These are phyloP conservation scores for Rhopalosiphum nymphaeae DNA, from an alignment of 2,888 invertebrate genomes.

Conservation along the genomic window DNA sequence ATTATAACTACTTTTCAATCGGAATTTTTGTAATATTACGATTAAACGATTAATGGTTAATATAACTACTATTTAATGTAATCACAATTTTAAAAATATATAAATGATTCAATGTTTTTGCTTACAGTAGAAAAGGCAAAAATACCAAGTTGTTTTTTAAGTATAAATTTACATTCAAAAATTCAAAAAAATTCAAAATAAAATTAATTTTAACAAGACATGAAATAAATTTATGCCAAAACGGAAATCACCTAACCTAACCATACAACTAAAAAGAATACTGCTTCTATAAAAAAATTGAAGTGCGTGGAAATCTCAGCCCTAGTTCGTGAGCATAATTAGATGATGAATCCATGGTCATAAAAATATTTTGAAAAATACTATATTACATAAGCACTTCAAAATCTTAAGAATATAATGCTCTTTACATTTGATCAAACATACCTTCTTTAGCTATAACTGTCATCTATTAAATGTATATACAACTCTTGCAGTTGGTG, in stretches of 20 bases:
- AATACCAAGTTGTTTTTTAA: not conserved
- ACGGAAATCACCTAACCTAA: not conserved
- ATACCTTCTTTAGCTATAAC: not conserved
- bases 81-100: no score
- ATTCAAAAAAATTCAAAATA: not conserved
- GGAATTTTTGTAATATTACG: no score
- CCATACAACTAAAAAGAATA: not conserved
- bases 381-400: not conserved
- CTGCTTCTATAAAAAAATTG: not conserved
- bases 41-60: no score
- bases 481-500: not conserved
- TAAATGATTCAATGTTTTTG: no score
- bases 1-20: no score
- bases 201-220: not conserved
- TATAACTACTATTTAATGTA: no score
- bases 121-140: no score
- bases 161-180: not conserved
- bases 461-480: not conserved
- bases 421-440: not conserved
- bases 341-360: not conserved
- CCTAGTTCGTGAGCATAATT: not conserved
- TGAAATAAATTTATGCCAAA: not conserved
- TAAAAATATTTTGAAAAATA: not conserved
- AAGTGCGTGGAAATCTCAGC: not conserved
- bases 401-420: not conserved